Conservation (phyloP, 2,888 invertebrate genomes). For the Agrypnus murinus region DNA sequence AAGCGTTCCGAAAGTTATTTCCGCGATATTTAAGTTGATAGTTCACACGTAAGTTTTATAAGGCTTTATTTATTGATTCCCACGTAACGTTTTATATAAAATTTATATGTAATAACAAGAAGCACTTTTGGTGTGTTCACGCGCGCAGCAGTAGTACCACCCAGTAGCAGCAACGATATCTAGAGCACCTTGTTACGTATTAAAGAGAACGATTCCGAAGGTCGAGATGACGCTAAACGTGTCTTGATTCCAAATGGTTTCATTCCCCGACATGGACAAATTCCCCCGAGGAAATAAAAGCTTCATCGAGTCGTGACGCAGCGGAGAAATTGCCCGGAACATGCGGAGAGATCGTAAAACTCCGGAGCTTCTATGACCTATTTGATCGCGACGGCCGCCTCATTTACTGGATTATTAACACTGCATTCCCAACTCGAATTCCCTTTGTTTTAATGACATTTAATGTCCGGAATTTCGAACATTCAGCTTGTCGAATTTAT, state of each 20-base stretch:
- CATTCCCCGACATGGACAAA: slow-evolving; percentile 64
- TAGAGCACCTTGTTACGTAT: slow-evolving; percentile 49
- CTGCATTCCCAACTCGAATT: slow-evolving; percentile 49
- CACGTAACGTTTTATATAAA: slow-evolving; percentile 24
- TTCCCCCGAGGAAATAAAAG: slow-evolving; percentile 70
- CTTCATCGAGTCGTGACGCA: slow-evolving; percentile 68
- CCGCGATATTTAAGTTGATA: not conserved
- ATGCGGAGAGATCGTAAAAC: slow-evolving; percentile 65
- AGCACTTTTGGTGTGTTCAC: slow-evolving; percentile 32
- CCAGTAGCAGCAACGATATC: too few relatives aligned
- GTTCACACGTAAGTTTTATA: not conserved
- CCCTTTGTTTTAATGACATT: slow-evolving; percentile 49
- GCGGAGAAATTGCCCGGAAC: slow-evolving; percentile 69
- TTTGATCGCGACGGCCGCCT: slow-evolving; percentile 64
- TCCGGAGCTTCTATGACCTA: slow-evolving; percentile 65
- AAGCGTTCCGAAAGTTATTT: not conserved
- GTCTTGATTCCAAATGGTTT: slow-evolving; percentile 68
- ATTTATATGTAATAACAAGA: slow-evolving; percentile 39
- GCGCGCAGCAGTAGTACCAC: too few relatives aligned
- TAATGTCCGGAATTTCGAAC: slow-evolving; percentile 47
- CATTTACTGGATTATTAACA: slow-evolving; percentile 69
- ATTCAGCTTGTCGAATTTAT: slow-evolving; percentile 41
- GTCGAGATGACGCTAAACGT: slow-evolving; percentile 67
- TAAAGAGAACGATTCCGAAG: slow-evolving; percentile 50
- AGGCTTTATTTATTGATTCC: slow-evolving; percentile 22